Conservation (phyloP, 2,797 vertebrate genomes). For the Neopelma chrysocephalum region DNA sequence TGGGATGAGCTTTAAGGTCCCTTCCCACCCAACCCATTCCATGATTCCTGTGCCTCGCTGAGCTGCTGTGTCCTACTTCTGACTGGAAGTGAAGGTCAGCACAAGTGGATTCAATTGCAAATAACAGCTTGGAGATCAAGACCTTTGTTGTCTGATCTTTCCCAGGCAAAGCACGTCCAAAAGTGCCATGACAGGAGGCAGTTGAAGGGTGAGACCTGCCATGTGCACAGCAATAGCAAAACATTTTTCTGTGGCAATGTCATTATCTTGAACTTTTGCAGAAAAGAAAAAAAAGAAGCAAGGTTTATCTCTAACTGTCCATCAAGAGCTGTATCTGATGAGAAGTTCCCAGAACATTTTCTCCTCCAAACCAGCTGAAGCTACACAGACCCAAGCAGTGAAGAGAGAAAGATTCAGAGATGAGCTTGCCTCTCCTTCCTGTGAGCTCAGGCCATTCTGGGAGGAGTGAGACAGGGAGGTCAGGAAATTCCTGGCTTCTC, state of each 20-base stretch:
- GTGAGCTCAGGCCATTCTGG: slow-evolving; percentile 50
- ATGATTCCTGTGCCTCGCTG: neutral
- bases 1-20: neutral
- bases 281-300: slow-evolving; percentile 8
- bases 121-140: slow-evolving; percentile 10
- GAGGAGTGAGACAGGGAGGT: slow-evolving; percentile 60
- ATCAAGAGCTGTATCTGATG: slow-evolving; percentile 61
- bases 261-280: slow-evolving; percentile 67
- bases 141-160: slow-evolving; percentile 57
- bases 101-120: neutral
- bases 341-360: slow-evolving; percentile 68
- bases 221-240: slow-evolving; percentile 39
- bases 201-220: slow-evolving; percentile 45
- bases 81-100: neutral
- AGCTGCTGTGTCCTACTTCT: neutral
- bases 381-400: slow-evolving; percentile 34
- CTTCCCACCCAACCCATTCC: neutral
- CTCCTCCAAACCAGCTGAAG: slow-evolving; percentile 50
- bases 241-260: slow-evolving; percentile 59
- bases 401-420: slow-evolving; percentile 51
- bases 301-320: slow-evolving; percentile 64
- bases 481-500: slow-evolving; percentile 67
- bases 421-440: slow-evolving; percentile 54
- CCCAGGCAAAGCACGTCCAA: neutral
- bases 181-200: slow-evolving; percentile 46